These are phyloP conservation scores for Glossophaga mutica DNA, from an alignment of 2,797 vertebrate species.

Conservation along the genomic window DNA sequence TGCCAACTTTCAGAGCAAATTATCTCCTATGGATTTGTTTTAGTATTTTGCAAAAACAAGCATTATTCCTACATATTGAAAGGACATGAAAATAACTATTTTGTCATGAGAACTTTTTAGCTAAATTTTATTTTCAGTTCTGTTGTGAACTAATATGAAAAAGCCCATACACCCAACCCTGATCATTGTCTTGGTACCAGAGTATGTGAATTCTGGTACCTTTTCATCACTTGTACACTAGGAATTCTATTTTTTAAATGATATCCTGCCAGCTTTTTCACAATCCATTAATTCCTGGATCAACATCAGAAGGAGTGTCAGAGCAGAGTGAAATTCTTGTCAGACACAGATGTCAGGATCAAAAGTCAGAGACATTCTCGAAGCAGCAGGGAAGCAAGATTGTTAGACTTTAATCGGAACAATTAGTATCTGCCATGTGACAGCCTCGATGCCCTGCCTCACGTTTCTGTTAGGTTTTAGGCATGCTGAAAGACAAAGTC, in stretches of 20 bases:
- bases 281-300: conserved; percentile 99
- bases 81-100: conserved; percentile 39
- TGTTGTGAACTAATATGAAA: conserved; percentile 53
- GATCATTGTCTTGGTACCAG: conserved; percentile 77
- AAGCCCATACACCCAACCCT: conserved; percentile 13
- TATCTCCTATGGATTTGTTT: conserved; percentile 32
- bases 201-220: conserved; percentile 82
- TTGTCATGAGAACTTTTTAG: conserved; percentile 24
- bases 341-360: conserved; percentile 95
- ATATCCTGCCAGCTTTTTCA: conserved; percentile 94
- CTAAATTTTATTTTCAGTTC: conserved; percentile 52
- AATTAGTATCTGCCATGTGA: conserved; percentile 91
- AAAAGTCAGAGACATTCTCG: conserved; percentile 90
- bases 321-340: conserved; percentile 95
- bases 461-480: conserved; percentile 79
- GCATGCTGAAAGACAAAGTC: conserved; percentile 74
- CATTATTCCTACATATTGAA: background rate
- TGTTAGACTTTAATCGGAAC: conserved; percentile 91
- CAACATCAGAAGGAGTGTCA: conserved; percentile 97
- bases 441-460: conserved; percentile 79
- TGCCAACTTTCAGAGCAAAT: background rate
- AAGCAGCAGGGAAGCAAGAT: conserved; percentile 86
- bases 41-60: background rate
- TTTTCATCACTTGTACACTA: conserved; percentile 84
- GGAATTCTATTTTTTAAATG: conserved; percentile 90